A percentile compares a stretch with the other conserved stretches of the same genome.
Conservation (phyloP, 2,888 invertebrate species). For the Entomobrya multifasciata region DNA sequence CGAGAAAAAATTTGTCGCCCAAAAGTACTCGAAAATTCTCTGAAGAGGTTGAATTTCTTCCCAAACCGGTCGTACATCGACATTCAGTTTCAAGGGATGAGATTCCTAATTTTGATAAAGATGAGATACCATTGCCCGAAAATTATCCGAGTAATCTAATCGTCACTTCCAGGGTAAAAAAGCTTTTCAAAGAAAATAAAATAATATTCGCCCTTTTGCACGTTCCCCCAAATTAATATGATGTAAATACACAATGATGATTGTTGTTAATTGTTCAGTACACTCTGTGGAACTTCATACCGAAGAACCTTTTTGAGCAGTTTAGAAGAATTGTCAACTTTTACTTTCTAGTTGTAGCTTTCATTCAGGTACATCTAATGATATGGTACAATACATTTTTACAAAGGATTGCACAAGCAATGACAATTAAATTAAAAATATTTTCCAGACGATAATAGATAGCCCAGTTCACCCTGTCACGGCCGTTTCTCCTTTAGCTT, state of each 20-base stretch:
- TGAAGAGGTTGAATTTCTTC: background rate
- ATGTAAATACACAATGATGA: no score
- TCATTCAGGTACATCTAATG: constrained; percentile 47
- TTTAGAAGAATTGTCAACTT: constrained; percentile 92
- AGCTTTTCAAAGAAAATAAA: no score
- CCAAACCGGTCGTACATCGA: no score
- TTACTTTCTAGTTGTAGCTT: constrained; percentile 88
- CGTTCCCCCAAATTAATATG: no score
- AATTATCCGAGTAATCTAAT: constrained; percentile 59
- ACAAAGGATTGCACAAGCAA: no score
- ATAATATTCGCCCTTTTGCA: no score
- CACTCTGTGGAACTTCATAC: constrained; percentile 88
- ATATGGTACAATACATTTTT: no score
- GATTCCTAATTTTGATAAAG: no score
- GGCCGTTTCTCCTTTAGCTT: constrained; percentile 87
- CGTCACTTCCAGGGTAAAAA: constrained; percentile 56
- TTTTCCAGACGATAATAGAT: constrained; percentile 66
- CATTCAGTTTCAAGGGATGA: no score
- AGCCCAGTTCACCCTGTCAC: constrained; percentile 88
- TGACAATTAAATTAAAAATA: no score
- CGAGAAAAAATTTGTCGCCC: no score
- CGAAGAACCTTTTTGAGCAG: constrained; percentile 91
- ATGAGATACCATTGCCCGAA: no score
- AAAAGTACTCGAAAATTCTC: background rate
- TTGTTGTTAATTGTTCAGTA: constrained; percentile 85